Evolutionary conservation across 2,888 invertebrate species (phyloP), one percentile per base, ranked within the genome.

Genomic region (Tromatobia lineatoria): DNA sequence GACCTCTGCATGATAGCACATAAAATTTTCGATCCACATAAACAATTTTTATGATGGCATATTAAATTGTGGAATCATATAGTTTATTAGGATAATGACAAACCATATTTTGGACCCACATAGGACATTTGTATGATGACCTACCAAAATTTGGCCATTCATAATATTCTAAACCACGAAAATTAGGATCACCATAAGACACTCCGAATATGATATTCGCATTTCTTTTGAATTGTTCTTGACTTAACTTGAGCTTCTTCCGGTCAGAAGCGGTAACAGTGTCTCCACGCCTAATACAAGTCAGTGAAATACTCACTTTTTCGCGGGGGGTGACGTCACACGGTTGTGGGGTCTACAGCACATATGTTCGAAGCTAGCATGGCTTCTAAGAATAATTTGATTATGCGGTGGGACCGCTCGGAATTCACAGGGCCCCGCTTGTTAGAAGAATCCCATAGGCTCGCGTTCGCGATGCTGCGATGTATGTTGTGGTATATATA

Each of bases 301-400:
- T 29, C 61, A 42, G 66, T 57, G 42, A 59, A 15, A 81, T 70
- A 75, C 70, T 79, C 59, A 54, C 59, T 81, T 69, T 78, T 84
- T 85, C 80, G 71, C 57, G 69, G n/a, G 81, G 47, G 34, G 71
- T 90, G 90, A 90, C 89, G 89, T 90, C 89, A 90, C 78, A 67
- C 34, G 47, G 50, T 10, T 38, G 64, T 25, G 76, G 66, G 59
- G 45, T 66, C 50, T 66, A 47, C 66, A 86, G 80, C 88, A 88
- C 91, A 90, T 88, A 90, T 90, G 91, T 89, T 90, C 83, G 84
- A 81, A 85, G 82, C 81, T 86, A 84, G 81, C 85, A 83, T 85
- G 86, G 80, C 83, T 88, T 89, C 89, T 88, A 89, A 89, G 91
- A 91, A 91, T 91, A 91, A 90, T 90, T 90, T 90, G 89, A 90